Evolutionary conservation across 2,888 invertebrate species (phyloP), one percentile per base, ranked within the genome.

Genomic region (Stenolophus ochropezus): DNA sequence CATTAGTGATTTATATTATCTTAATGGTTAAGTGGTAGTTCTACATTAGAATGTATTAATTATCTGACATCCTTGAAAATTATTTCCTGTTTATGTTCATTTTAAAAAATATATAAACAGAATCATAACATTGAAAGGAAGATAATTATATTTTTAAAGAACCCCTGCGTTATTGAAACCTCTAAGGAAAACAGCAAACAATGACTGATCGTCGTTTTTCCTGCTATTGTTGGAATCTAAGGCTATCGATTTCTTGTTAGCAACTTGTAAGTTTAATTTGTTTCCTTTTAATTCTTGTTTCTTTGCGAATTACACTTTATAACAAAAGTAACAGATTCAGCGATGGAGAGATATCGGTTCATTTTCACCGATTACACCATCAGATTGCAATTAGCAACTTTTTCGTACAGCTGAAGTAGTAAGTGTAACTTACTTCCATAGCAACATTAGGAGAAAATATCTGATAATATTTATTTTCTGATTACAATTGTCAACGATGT

Each of bases 251-350:
- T 51, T 51, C 51, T 18, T 51, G 51, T 51, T 51, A 51, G 14
- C 51, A 18, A 18, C 51, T 51, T 14, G 51, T 14, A 51, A 51
- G 14, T 51, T 51, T 16, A 51, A 51, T 51, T 51, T 51, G 51
- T 51, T 51, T 51, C 18, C 51, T 51, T 51, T 51, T 16, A 51
- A 51, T 51, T 51, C 51, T 51, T 51, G 5, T 51, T 51, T 51
- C 51, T 18, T 51, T 51, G 14, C 51, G 14, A 51, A 51, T 16
- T 51, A 14, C 51, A 51, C 33, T 42, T 42, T 42, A 42, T 11
- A 42, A 42, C 33, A 42, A 42, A 42, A 42, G 33, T 42, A 2
- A 42, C 6, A 42, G 33, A 42, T 42, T 42, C 8, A 42, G 33
- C 33, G 11, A 42, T 42, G 1, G 1, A 1, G 8, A 42, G 8